Conservation (phyloP, 2,888 invertebrate species). For the Abrostola tripartita region DNA sequence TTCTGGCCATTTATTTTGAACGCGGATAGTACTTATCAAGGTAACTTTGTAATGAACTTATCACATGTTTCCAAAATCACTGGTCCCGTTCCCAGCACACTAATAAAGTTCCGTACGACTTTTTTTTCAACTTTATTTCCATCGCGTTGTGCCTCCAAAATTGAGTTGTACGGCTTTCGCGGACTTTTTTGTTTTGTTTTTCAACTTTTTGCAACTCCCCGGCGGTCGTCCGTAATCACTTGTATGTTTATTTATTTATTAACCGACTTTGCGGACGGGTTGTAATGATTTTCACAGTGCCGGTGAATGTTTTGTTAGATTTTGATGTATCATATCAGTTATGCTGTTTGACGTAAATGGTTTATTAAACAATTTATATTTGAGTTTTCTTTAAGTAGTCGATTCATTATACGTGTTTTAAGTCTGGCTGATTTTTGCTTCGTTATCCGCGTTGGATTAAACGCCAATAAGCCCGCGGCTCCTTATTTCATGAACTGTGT, state of each 20-base stretch:
- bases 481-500: too few species aligned
- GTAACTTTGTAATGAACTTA: neutral
- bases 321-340: neutral
- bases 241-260: slow-evolving; percentile 84
- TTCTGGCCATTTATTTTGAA: too few species aligned
- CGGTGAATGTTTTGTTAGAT: slow-evolving; percentile 1
- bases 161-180: slow-evolving; percentile 86
- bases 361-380: too few species aligned
- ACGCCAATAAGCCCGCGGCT: too few species aligned
- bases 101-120: slow-evolving; percentile 70
- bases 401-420: too few species aligned
- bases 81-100: slow-evolving; percentile 59
- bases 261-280: slow-evolving; percentile 61
- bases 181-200: slow-evolving; percentile 64
- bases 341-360: too few species aligned
- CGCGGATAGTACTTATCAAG: too few species aligned
- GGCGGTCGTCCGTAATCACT: slow-evolving; percentile 84
- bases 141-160: slow-evolving; percentile 84
- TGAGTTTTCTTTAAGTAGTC: too few species aligned
- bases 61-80: neutral
- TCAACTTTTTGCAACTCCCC: slow-evolving; percentile 76
- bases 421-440: too few species aligned
- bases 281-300: slow-evolving; percentile 31
- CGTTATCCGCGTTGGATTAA: too few species aligned
- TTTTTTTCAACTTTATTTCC: slow-evolving; percentile 81